Conservation (phyloP, 2,888 invertebrate genomes). For the Tinea trinotella region DNA sequence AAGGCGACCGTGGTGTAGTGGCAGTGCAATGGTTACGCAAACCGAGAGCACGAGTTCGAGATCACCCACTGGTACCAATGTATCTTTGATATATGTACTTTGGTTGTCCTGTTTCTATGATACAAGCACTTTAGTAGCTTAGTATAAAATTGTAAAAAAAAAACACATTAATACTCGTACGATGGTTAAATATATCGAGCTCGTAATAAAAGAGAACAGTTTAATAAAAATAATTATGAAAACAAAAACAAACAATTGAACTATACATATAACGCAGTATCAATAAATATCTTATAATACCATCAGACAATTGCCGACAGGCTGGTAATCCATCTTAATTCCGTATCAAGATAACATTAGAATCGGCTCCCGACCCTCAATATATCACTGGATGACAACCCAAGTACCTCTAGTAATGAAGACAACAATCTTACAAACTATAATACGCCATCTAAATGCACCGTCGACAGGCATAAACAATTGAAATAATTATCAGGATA, state of each 20-base stretch:
- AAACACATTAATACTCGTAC: too few relatives aligned
- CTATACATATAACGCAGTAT: not conserved
- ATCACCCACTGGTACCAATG: too few relatives aligned
- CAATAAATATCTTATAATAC: too few relatives aligned
- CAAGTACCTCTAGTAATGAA: conserved; percentile 48
- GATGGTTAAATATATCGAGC: too few relatives aligned
- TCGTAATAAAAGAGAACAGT: not conserved
- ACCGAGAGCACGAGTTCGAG: too few relatives aligned
- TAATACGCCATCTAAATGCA: conserved; percentile 71
- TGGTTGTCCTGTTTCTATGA: too few relatives aligned
- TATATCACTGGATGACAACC: conserved; percentile 55
- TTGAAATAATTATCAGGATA: conserved; percentile 73
- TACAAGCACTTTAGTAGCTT: too few relatives aligned
- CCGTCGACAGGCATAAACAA: conserved; percentile 70
- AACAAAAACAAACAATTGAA: not conserved
- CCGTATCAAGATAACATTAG: not conserved
- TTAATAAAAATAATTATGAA: not conserved
- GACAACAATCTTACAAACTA: conserved; percentile 63
- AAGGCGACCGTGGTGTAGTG: too few relatives aligned
- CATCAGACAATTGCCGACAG: not conserved
- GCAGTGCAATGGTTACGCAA: too few relatives aligned
- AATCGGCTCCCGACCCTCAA: conserved; percentile 24
- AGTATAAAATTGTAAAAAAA: too few relatives aligned
- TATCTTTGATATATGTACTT: too few relatives aligned
- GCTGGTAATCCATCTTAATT: conserved; percentile 6